Conservation (phyloP, 2,113 vertebrate species). For the Struthio camelus region DNA sequence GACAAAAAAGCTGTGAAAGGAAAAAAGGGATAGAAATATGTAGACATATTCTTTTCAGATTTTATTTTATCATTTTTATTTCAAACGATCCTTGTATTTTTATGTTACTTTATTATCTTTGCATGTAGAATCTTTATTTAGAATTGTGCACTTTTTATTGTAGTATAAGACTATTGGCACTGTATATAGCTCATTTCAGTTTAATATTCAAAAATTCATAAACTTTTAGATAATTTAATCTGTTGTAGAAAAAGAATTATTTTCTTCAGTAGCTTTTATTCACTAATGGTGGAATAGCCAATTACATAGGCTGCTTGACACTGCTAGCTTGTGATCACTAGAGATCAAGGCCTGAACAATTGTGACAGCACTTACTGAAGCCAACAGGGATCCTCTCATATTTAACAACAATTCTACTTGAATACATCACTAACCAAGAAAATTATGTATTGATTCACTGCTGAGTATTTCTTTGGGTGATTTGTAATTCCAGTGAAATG, state of each 20-base stretch:
- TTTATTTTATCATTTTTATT: neutral
- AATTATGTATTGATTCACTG: neutral
- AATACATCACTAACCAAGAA: neutral
- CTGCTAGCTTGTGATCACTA: neutral
- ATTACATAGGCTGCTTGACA: neutral
- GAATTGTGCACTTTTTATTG: neutral
- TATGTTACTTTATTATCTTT: neutral
- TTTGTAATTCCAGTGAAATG: neutral
- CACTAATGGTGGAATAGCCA: neutral
- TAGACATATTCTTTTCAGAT: neutral
- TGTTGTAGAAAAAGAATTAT: neutral
- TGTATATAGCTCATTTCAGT: neutral
- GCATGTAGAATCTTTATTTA: neutral
- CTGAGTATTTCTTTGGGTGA: neutral
- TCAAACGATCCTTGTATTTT: neutral
- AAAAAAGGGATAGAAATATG: fast-evolving
- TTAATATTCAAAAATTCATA: neutral
- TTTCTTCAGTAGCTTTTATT: neutral
- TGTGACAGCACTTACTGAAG: neutral
- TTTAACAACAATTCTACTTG: neutral
- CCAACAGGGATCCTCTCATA: neutral
- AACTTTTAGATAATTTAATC: neutral
- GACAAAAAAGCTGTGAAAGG: neutral
- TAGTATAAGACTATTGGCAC: neutral
- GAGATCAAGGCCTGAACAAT: neutral